A percentile compares a stretch with the other conserved stretches of the same genome.
These are phyloP conservation scores for Porites rus DNA, from an alignment of 92 coral and sea anemone genomes.

Conservation along the genomic window DNA sequence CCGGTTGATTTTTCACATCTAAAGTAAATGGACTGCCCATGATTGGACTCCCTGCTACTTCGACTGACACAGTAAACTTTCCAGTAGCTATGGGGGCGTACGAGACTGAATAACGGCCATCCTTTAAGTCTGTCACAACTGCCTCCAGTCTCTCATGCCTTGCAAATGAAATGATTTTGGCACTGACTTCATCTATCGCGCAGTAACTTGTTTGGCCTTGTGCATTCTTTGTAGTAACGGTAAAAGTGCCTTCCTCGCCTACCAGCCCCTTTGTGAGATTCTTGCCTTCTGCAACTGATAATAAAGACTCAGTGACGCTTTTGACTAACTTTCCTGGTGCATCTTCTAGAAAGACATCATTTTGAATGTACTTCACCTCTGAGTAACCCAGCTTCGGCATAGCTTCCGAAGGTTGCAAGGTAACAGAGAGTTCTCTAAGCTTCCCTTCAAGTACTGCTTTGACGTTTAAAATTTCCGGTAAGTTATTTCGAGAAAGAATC, in stretches of 20 bases:
- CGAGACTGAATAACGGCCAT: constrained; percentile 14
- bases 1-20: not conserved
- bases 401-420: not conserved
- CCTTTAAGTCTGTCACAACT: not conserved
- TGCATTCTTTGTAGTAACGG: constrained; percentile 20
- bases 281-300: constrained; percentile 1
- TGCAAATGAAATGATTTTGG: not conserved
- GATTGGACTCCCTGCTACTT: not conserved
- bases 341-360: not conserved
- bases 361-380: constrained; percentile 6
- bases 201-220: constrained; percentile 4
- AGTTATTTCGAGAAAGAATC: constrained; percentile 15
- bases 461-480: constrained; percentile 27
- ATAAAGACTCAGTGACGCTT: not conserved
- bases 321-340: constrained; percentile 14
- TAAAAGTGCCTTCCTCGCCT: not conserved
- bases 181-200: constrained; percentile 1
- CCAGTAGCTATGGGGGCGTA: constrained; percentile 9
- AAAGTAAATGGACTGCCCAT: constrained; percentile 19
- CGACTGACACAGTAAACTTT: not conserved
- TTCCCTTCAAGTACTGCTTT: constrained; percentile 5
- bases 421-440: not conserved
- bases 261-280: not conserved
- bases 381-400: not conserved
- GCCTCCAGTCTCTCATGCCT: too few relatives aligned